Evolutionary conservation across 2,888 invertebrate genomes (phyloP).

Genomic region (Drosophila anceps): DNA sequence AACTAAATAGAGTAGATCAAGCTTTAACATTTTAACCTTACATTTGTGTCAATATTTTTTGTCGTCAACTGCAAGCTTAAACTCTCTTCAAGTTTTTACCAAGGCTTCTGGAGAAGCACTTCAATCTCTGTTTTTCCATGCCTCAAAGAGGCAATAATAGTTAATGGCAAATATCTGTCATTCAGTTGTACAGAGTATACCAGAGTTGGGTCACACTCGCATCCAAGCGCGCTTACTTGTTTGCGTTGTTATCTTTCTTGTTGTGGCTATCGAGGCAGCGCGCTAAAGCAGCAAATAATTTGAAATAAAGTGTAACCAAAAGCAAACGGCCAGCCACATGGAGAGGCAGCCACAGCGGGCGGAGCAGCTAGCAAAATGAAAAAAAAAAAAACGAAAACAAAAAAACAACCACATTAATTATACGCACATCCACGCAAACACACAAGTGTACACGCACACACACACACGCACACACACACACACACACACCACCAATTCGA

Average conservation of each 20-base stretch:
- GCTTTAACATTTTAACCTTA: too few relatives aligned
- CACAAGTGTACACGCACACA: conserved; percentile 6
- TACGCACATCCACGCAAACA: conserved; percentile 36
- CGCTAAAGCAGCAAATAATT: conserved; percentile 71
- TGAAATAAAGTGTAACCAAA: conserved; percentile 67
- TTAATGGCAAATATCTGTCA: background rate
- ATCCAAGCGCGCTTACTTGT: conserved; percentile 4
- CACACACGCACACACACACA: background rate
- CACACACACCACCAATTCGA: background rate
- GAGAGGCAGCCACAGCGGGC: conserved; percentile 15
- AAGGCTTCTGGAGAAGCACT: background rate
- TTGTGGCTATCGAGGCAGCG: conserved; percentile 22
- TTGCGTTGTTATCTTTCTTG: conserved; percentile 23
- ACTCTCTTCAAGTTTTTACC: too few relatives aligned
- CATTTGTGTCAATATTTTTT: too few relatives aligned
- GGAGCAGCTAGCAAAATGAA: conserved; percentile 38
- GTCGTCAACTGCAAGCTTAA: too few relatives aligned
- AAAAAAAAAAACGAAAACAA: conserved; percentile 32
- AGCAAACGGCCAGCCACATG: conserved; percentile 46
- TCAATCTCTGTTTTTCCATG: background rate
- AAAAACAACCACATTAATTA: conserved; percentile 69
- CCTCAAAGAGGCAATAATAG: background rate
- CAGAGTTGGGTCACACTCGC: background rate
- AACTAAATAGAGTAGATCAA: too few relatives aligned
- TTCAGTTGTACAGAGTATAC: background rate